A percentile compares a stretch with the other conserved stretches of the same genome.
Conservation (phyloP, 2,113 vertebrate species). For the Lycaon pictus region DNA sequence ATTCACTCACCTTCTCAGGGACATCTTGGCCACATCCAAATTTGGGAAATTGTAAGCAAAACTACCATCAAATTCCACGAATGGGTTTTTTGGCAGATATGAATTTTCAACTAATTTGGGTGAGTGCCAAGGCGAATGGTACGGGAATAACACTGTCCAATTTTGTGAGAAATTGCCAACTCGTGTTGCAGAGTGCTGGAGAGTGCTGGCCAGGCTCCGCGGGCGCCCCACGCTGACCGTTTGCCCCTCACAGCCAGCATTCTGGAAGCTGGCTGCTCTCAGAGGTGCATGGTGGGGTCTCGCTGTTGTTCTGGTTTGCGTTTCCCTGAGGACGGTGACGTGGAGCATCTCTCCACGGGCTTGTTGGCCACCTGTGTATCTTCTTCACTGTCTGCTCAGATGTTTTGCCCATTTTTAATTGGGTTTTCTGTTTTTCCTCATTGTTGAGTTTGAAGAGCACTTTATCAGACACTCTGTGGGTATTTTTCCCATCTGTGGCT, state of each 20-base stretch:
- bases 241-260: accelerated
- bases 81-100: background rate
- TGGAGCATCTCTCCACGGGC: background rate
- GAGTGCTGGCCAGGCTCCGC: accelerated
- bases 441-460: background rate
- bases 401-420: background rate
- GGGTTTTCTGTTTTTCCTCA: background rate
- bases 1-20: background rate
- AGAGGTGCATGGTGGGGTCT: background rate
- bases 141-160: accelerated
- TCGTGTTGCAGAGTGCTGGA: accelerated
- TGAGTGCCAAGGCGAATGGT: accelerated
- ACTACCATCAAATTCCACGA: accelerated
- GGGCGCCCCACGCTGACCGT: background rate
- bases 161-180: background rate
- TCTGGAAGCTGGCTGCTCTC: too few species aligned
- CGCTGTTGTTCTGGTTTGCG: accelerated
- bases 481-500: too few species aligned
- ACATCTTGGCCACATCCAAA: too few species aligned
- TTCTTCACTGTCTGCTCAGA: background rate
- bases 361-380: accelerated
- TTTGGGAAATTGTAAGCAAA: too few species aligned
- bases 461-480: background rate
- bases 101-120: too few species aligned
- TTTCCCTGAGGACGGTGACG: accelerated